Evolutionary conservation across 1,140 invertebrate genomes (phyloP).

Genomic region (Gonatopus flavifemur): DNA sequence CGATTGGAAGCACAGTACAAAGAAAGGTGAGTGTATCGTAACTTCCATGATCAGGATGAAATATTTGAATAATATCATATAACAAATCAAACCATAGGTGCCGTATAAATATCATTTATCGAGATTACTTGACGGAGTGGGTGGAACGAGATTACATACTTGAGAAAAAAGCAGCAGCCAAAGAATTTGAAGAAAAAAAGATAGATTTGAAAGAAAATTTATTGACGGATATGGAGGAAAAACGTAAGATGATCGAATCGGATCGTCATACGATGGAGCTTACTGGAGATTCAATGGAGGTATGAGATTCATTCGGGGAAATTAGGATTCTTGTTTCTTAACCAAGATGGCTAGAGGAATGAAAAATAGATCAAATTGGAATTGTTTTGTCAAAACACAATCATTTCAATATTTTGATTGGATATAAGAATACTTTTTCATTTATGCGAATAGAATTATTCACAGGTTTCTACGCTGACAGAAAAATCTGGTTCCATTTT

Average conservation of each 20-base stretch:
- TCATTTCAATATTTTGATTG: no score
- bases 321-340: no score
- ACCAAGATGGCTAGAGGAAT: no score
- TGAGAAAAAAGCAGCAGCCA: constrained; percentile 84
- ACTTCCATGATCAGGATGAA: background rate
- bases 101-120: constrained; percentile 80
- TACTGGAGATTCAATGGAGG: constrained; percentile 84
- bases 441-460: no score
- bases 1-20: constrained; percentile 81
- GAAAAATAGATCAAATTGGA: no score
- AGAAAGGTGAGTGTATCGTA: constrained; percentile 60
- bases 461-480: no score
- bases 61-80: background rate
- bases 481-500: no score
- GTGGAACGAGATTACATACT: constrained; percentile 85
- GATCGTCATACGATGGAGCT: constrained; percentile 86
- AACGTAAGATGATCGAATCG: constrained; percentile 83
- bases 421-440: background rate
- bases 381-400: no score
- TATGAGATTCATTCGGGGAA: no score
- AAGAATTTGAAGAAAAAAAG: constrained; percentile 96
- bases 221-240: constrained; percentile 90
- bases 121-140: constrained; percentile 80
- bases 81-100: constrained; percentile 58
- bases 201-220: constrained; percentile 88